Base-by-base conservation (phyloP, 2,797 vertebrate species). In the Parauchenoglanis punctatus region DNA sequence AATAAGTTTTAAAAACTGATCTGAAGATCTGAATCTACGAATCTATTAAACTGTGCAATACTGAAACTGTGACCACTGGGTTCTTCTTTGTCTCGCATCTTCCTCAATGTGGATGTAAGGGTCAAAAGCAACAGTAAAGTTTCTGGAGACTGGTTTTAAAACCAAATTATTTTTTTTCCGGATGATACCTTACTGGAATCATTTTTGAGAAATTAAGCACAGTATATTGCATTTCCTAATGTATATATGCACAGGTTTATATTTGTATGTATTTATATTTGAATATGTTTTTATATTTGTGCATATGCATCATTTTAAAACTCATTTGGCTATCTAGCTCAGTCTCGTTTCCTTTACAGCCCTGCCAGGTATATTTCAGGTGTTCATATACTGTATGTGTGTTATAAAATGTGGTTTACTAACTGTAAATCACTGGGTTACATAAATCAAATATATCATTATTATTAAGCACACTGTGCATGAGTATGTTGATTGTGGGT, bases 391-490 rank as follows among this genome's bases (percentile, higher is more conserved):
- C 10, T 49, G 49, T 49, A n/a, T 25, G 59, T 52, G 7, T 63
- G 59, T 63, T 81, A 83, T 31, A n/a, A 31, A 83, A 83, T 20
- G 15, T 82, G n/a, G 35, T 15, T 63, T 28, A 49, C 44, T 28
- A 5, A 82, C 44, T 31, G 81, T 83, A 67, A 67, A 83, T 83
- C 40, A n/a, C 59, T 49, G 8, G 20, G 40, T 83, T 83, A 83
- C 44, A 46, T 67, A 83, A 83, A 67, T 52, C 7, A 28, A 67
- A 83, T 83, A 61, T 67, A 67, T 54, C 56, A 54, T 59, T 78
- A 56, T 81, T 67, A 83, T 81, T 81, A 61, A 83, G 44, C 81
- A 83, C 61, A 83, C 28, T 61, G 63, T 82, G 78, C 49, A 72
- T 65, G 70, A 31, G 80, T 76, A 81, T 83, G 58, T 83, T 80